Conservation (phyloP, 2,888 invertebrate species). For the Lepidochitona cinerea region DNA sequence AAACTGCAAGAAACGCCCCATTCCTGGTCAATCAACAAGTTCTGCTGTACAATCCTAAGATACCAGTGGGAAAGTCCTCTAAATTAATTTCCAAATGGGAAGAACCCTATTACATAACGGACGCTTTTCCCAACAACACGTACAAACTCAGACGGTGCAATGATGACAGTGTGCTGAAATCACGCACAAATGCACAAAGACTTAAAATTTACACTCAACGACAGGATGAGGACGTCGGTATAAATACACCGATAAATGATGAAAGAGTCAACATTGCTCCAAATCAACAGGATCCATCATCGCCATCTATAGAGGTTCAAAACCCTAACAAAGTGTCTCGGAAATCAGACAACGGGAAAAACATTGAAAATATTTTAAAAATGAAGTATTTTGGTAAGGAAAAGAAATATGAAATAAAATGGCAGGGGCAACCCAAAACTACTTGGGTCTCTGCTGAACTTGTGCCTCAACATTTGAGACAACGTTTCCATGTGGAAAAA, state of each 20-base stretch:
- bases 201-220: too few species aligned
- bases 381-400: neutral
- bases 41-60: neutral
- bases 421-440: neutral
- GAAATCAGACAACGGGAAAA: neutral
- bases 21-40: neutral
- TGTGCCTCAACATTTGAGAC: neutral
- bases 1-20: neutral
- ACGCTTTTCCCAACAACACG: neutral
- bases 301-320: too few species aligned
- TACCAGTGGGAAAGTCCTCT: neutral
- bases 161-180: neutral
- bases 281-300: neutral
- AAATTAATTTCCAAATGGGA: neutral
- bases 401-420: neutral
- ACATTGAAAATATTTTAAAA: neutral
- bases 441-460: neutral
- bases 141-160: neutral
- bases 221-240: too few species aligned
- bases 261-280: too few species aligned
- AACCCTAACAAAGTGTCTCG: too few species aligned
- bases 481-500: neutral
- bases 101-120: neutral
- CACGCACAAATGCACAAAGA: neutral
- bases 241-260: too few species aligned